phyloP scores from a whole-genome alignment of 1,140 invertebrate genomes.

The Metopolophium dirhodum region DNA sequence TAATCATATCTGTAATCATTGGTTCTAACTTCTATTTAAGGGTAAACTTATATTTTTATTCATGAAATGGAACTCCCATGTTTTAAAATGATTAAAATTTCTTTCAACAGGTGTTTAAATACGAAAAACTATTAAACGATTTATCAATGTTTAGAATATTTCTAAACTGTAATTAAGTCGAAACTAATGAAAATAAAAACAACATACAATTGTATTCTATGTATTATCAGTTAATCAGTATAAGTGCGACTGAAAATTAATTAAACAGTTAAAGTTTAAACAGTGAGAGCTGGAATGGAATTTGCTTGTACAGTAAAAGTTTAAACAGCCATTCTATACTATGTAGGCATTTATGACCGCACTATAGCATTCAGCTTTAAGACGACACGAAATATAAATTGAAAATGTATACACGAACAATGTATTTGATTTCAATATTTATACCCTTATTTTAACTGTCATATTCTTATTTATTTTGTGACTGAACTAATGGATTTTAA shows the following conservation, averaged over 20 bases:
- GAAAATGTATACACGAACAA: neutral
- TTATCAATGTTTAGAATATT: neutral
- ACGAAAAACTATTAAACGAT: neutral
- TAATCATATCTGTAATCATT: neutral
- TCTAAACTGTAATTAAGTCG: neutral
- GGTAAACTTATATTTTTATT: neutral
- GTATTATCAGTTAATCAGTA: neutral
- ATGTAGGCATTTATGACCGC: neutral
- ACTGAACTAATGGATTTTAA: neutral
- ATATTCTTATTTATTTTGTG: neutral
- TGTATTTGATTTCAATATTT: neutral
- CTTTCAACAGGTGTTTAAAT: neutral
- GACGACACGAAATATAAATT: neutral
- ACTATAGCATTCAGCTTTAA: neutral
- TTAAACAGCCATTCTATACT: neutral
- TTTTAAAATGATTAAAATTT: neutral
- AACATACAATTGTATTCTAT: neutral
- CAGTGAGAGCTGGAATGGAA: neutral
- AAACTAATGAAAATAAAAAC: neutral
- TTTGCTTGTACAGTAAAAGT: neutral
- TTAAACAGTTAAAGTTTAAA: neutral
- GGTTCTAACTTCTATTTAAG: neutral
- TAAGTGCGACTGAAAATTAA: neutral
- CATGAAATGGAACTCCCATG: neutral
- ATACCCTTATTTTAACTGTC: neutral